Conservation (phyloP, 2,797 vertebrate species). For the Pampus argenteus region DNA sequence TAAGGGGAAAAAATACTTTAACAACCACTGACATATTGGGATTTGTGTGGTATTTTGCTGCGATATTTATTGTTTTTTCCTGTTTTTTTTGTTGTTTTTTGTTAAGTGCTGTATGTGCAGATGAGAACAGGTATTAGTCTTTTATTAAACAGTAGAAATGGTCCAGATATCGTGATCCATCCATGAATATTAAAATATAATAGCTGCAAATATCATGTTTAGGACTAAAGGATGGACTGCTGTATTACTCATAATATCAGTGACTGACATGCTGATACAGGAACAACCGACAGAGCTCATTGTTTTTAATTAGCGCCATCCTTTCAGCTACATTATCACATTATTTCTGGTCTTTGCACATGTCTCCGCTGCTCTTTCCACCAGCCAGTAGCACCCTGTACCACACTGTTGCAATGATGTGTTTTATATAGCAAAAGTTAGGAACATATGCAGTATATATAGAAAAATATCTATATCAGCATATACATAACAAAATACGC, state of each 20-base stretch:
- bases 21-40: conserved; percentile 46
- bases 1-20: conserved; percentile 17
- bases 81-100: too few relatives aligned
- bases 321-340: background rate
- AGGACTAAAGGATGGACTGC: too few relatives aligned
- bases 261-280: background rate
- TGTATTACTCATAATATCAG: background rate
- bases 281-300: background rate
- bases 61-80: conserved; percentile 47
- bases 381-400: too few relatives aligned
- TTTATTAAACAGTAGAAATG: conserved; percentile 32
- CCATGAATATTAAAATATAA: background rate
- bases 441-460: too few relatives aligned
- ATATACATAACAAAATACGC: background rate
- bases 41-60: conserved; percentile 47
- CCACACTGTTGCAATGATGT: background rate
- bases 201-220: too few relatives aligned
- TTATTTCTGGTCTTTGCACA: background rate
- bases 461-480: too few relatives aligned
- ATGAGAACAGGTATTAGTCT: conserved; percentile 28
- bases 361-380: background rate
- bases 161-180: background rate
- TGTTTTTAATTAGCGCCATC: background rate
- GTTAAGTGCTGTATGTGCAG: conserved; percentile 23
- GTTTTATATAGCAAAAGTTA: too few relatives aligned